Base-by-base conservation (phyloP, 2,797 vertebrate genomes). In the Hippoglossus hippoglossus region DNA sequence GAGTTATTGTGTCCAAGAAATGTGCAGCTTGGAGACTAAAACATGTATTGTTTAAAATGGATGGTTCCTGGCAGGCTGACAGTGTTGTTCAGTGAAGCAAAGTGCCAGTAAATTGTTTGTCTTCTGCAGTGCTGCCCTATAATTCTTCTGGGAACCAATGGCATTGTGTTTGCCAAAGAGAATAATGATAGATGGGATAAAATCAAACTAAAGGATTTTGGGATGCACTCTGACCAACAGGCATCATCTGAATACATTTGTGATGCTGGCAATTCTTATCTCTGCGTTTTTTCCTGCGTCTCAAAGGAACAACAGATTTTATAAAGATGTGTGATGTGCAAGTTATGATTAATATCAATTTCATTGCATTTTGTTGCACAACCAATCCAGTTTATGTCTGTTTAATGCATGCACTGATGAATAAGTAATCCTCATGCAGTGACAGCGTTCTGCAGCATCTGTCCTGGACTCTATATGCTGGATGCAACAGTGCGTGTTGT, bases 41-140 rank as follows among this genome's bases (percentile, higher is more conserved):
- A 91, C 85, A 85, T 80, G 91, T 92, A 91, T 94, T 92, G 92
- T 91, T 93, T 88, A 92, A 93, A 95, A 95, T 95, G 93, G 93
- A 95, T 95, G 93, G 89, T 89, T 92, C 82, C 92, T 95, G 94
- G 94, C 94, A 94, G 93, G 75, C 91, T 94, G 94, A 94, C 94
- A 94, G 91, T 82, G 91, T 91, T 95, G 95, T 93, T 95, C 94
- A 94, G 89, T 94, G 95, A 95, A 94, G 94, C 95, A 96, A 95
- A 95, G 93, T 96, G 95, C 94, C 94, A 95, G 93, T 95, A 95
- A 95, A 95, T 95, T 95, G 94, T 95, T 95, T 95, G 95, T 94
- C 94, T 95, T 95, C 93, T 93, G 94, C 93, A 92, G 94, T 91
- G 93, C 92, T 92, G 93, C 92, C 90, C 91, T 94, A 94, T 95